Evolutionary conservation across 2,888 invertebrate genomes (phyloP), one percentile per base, ranked within the genome.

Genomic region (Litoditis marina): DNA sequence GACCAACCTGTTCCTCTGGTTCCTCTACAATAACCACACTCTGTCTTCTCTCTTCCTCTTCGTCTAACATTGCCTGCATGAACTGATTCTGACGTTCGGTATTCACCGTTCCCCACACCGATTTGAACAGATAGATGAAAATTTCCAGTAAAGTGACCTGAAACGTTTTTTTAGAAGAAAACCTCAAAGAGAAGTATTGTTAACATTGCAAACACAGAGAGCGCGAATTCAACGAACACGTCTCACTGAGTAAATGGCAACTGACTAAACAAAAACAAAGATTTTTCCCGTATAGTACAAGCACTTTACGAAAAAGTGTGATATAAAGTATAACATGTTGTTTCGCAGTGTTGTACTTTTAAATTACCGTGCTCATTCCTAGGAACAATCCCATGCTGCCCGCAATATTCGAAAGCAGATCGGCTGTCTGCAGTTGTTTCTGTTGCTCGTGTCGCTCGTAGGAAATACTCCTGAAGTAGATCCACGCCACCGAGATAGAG

Each of bases 381-480:
- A 78, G 49, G 52, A 78, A 78, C 25, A 78, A 50, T 5, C 78
- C 78, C 78, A 78, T 78, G 44, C 66, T 68, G 11, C 78, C 78
- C 7, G 75, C 78, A 36, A 78, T 78, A 44, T 77, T 76, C n/a
- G 73, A 76, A 19, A 78, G 57, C 11, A 78, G 49, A 49, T 76
- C 74, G 28, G 76, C 76, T 22, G 73, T 74, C 59, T 77, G 74
- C 27, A 77, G 46, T 56, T 76, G 75, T 60, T 76, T 74, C 55
- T 75, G 75, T 55, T 78, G 78, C 31, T 77, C 75, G 39, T 74
- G 66, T 2, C 67, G 50, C 34, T 78, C 78, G 49, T 74, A 70
- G 8, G 68, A 60, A 4, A 78, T 66, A n/a, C 68, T 73, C 6
- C 68, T 65, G 39, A 73, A 66, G 54, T 63, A 78, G 27, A 77